Percentiles rank a stretch among this genome's conserved stretches.
Evolutionary conservation across 2,888 invertebrate genomes (phyloP).

Genomic region (Aphelenchoides bicaudatus): DNA sequence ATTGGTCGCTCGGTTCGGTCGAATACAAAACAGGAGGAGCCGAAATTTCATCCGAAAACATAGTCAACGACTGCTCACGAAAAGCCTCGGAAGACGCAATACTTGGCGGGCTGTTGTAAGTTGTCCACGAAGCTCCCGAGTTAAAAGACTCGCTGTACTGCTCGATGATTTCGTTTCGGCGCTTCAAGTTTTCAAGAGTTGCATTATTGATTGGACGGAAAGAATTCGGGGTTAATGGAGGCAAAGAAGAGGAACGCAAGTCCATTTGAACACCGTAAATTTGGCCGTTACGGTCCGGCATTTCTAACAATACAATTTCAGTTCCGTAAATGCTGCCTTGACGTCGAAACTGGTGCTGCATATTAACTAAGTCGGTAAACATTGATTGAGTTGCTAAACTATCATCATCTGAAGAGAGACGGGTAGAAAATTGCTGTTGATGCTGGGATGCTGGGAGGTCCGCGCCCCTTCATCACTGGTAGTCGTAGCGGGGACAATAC

Average conservation of each 20-base stretch:
- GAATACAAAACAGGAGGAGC: background rate
- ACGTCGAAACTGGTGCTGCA: constrained; percentile 12
- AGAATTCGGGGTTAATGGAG: background rate
- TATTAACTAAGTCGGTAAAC: constrained; percentile 25
- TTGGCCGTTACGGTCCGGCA: constrained; percentile 1
- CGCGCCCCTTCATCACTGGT: background rate
- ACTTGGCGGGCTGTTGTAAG: background rate
- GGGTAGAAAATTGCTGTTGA: background rate
- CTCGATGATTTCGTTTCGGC: constrained; percentile 1
- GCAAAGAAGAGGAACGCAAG: constrained; percentile 7
- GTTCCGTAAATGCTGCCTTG: background rate
- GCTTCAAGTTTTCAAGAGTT: too few species aligned
- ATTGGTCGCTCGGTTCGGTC: background rate
- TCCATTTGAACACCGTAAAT: constrained; percentile 10
- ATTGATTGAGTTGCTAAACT: constrained; percentile 11
- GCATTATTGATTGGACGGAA: background rate
- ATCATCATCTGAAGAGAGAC: background rate
- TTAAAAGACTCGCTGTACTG: background rate
- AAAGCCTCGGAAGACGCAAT: too few species aligned
- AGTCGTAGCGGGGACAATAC: background rate
- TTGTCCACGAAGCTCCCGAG: background rate
- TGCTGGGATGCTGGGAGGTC: background rate
- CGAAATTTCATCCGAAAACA: background rate
- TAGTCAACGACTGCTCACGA: too few species aligned
- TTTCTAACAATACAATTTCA: constrained; percentile 7